Evolutionary conservation across 2,113 vertebrate genomes (phyloP).

Genomic region (Tragelaphus scriptus): DNA sequence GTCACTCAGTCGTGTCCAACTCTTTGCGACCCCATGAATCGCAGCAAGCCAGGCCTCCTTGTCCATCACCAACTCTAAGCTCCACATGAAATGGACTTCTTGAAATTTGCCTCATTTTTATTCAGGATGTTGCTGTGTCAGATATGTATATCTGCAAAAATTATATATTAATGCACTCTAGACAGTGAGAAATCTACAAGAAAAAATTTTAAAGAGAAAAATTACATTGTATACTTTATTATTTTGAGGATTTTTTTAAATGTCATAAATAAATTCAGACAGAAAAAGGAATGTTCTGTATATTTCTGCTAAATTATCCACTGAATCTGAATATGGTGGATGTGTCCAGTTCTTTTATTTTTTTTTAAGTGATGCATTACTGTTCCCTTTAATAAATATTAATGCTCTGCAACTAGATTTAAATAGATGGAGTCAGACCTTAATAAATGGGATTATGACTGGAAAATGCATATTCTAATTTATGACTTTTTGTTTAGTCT

Average conservation of each 20-base stretch:
- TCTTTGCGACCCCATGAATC: too few species aligned
- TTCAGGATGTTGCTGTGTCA: background rate
- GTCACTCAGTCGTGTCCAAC: too few species aligned
- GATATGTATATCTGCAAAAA: background rate
- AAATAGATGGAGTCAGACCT: constrained; percentile 62
- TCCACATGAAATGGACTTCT: background rate
- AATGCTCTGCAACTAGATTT: constrained; percentile 54
- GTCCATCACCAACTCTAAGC: background rate
- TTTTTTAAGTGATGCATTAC: constrained; percentile 50
- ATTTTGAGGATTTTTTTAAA: constrained; percentile 21
- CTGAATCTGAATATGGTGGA: constrained; percentile 59
- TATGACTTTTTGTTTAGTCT: constrained; percentile 51
- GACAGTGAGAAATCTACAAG: background rate
- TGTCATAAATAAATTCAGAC: constrained; percentile 61
- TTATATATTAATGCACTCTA: background rate
- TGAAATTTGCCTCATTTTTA: constrained; percentile 14
- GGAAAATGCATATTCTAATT: constrained; percentile 74
- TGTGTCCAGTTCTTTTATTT: constrained; percentile 41
- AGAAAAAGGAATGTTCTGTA: constrained; percentile 37
- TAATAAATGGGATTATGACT: constrained; percentile 66
- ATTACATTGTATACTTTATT: background rate
- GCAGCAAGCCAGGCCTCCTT: too few species aligned
- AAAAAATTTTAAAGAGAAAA: constrained; percentile 27
- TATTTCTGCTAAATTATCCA: constrained; percentile 56
- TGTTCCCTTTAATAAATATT: constrained; percentile 71